Conservation (phyloP, 2,113 vertebrate genomes). For the Cyrtonyx montezumae region DNA sequence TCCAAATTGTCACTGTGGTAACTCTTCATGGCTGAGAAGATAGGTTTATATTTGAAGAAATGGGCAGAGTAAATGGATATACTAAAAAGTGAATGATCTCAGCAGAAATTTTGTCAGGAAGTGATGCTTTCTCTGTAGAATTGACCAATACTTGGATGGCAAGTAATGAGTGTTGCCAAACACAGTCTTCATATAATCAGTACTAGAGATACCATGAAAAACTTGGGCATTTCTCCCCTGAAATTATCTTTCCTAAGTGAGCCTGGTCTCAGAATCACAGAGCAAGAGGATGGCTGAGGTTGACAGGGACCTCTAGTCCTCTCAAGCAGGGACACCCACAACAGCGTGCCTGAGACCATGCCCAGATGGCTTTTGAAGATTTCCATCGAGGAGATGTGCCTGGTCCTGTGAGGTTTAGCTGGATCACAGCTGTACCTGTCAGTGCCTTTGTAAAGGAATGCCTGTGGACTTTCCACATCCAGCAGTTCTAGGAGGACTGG, state of each 20-base stretch:
- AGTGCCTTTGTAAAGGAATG: background rate
- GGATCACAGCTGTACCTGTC: background rate
- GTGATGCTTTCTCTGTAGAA: background rate
- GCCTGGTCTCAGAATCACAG: background rate
- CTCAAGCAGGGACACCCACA: background rate
- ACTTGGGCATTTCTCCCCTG: background rate
- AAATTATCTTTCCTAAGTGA: background rate
- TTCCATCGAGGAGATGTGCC: background rate
- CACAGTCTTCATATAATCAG: background rate
- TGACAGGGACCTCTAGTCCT: background rate
- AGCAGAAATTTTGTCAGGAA: background rate
- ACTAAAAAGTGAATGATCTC: background rate
- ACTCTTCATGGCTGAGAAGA: background rate
- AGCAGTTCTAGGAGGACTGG: background rate
- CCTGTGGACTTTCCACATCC: background rate
- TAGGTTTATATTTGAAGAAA: background rate
- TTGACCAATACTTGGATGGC: fast-evolving
- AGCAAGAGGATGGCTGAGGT: background rate
- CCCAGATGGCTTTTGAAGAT: background rate
- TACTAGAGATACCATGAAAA: background rate
- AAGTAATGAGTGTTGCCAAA: background rate
- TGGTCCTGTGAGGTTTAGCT: background rate
- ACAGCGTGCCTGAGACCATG: background rate
- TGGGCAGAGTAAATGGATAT: background rate
- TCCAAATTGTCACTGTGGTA: background rate